Percentiles rank a stretch among this genome's conserved stretches.
phyloP scores from a whole-genome alignment of 2,888 invertebrate species.

The Cheilosia pagana region DNA sequence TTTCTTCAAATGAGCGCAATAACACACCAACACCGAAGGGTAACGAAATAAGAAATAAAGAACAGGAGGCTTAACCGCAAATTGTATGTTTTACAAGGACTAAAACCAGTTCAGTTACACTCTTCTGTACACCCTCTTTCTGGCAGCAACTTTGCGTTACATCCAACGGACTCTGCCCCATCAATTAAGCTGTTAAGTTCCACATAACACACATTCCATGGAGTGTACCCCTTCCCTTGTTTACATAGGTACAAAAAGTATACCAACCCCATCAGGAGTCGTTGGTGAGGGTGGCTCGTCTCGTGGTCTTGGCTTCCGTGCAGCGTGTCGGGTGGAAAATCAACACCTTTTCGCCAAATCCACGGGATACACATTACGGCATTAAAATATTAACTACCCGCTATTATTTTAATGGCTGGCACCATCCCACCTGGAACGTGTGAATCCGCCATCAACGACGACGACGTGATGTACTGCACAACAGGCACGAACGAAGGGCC shows the following conservation, averaged over 20 bases:
- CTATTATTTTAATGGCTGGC: slow-evolving; percentile 65
- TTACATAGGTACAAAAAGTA: background rate
- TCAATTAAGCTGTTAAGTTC: slow-evolving; percentile 61
- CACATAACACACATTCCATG: slow-evolving; percentile 15
- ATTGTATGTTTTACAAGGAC: slow-evolving; percentile 23
- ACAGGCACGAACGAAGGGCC: background rate
- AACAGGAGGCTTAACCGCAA: slow-evolving; percentile 15
- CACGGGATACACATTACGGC: slow-evolving; percentile 46
- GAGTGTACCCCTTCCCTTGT: background rate
- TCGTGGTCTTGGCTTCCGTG: slow-evolving; percentile 25
- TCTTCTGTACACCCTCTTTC: slow-evolving; percentile 12
- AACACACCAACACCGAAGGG: slow-evolving; percentile 4
- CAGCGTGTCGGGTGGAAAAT: slow-evolving; percentile 39
- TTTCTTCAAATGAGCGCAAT: slow-evolving; percentile 19
- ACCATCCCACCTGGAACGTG: slow-evolving; percentile 38
- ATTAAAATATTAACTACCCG: slow-evolving; percentile 66
- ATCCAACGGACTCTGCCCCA: slow-evolving; percentile 27
- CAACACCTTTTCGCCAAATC: slow-evolving; percentile 54
- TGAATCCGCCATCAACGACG: slow-evolving; percentile 23
- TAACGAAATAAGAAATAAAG: background rate
- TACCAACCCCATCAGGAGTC: background rate
- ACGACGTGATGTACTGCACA: slow-evolving; percentile 22
- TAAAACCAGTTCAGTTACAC: slow-evolving; percentile 4
- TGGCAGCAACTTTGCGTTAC: slow-evolving; percentile 21
- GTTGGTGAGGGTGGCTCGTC: background rate